Evolutionary conservation across 2,888 invertebrate genomes (phyloP).

Genomic region (Drosophila sordidapex): DNA sequence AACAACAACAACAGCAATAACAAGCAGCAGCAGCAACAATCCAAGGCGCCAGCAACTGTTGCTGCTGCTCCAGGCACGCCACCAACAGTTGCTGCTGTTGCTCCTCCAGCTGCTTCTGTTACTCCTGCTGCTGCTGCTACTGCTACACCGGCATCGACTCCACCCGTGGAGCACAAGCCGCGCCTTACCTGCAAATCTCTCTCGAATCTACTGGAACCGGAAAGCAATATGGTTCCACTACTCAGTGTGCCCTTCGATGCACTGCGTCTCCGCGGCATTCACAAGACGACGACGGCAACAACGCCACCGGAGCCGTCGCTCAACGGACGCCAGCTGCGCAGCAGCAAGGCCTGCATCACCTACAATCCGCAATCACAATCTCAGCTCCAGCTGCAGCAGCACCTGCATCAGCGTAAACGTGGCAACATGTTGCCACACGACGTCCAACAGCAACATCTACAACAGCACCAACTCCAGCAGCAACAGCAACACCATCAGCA

Average conservation of each 20-base stretch:
- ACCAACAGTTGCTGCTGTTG: conserved; percentile 16
- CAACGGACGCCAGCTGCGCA: conserved; percentile 60
- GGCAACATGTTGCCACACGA: conserved; percentile 57
- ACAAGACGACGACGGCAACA: conserved; percentile 32
- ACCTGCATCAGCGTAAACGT: conserved; percentile 73
- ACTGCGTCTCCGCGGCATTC: conserved; percentile 55
- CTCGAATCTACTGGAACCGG: conserved; percentile 87
- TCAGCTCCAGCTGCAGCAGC: conserved; percentile 49
- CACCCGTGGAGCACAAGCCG: conserved; percentile 85
- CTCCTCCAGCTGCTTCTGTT: not conserved
- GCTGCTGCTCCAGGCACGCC: conserved; percentile 21
- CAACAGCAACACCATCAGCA: conserved; percentile 47
- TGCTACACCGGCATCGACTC: conserved; percentile 33
- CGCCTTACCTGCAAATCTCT: conserved; percentile 88
- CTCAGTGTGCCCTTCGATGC: conserved; percentile 69
- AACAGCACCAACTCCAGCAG: conserved; percentile 49
- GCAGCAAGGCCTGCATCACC: conserved; percentile 66
- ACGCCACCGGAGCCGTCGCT: conserved; percentile 38
- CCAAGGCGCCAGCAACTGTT: conserved; percentile 55
- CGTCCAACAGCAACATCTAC: conserved; percentile 64
- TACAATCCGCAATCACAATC: conserved; percentile 63
- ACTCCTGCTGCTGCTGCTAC: conserved; percentile 24
- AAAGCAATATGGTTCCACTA: conserved; percentile 69
- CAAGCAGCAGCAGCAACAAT: conserved; percentile 1
- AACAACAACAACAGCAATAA: conserved; percentile 38